These are phyloP conservation scores for Zoanthus solanderi DNA, from an alignment of 92 coral and sea anemone genomes.

Conservation along the genomic window DNA sequence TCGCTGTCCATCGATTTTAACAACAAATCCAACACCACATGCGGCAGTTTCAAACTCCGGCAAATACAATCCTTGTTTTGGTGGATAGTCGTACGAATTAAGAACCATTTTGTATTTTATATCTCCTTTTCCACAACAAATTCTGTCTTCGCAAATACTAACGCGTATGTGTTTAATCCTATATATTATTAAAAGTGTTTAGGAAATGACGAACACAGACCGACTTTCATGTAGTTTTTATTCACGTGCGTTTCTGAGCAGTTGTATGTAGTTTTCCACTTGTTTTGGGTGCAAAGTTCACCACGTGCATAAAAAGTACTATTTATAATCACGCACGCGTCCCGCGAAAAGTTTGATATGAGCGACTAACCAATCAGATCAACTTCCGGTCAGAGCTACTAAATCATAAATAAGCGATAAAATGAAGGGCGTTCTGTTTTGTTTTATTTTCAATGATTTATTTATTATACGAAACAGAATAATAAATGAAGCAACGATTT, in stretches of 20 bases:
- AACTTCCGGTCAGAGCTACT: neutral
- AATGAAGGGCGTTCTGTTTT: no score
- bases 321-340: neutral
- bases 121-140: neutral
- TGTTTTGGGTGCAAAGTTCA: slow-evolving; percentile 45
- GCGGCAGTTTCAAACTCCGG: slow-evolving; percentile 91
- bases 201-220: neutral
- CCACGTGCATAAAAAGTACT: neutral
- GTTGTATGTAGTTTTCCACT: neutral
- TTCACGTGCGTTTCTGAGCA: neutral
- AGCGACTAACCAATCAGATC: slow-evolving; percentile 9
- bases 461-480: no score
- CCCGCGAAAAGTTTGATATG: slow-evolving; percentile 28
- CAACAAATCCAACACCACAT: slow-evolving; percentile 97
- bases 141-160: neutral
- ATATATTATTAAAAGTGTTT: neutral
- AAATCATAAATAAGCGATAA: no score
- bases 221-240: neutral
- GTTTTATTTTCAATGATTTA: no score
- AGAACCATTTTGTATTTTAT: slow-evolving; percentile 68
- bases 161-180: neutral
- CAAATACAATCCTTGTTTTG: slow-evolving; percentile 88
- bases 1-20: slow-evolving; percentile 87
- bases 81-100: slow-evolving; percentile 74
- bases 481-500: no score